Evolutionary conservation across 2,797 vertebrate species (phyloP).

Genomic region (Craterocephalus amniculus): DNA sequence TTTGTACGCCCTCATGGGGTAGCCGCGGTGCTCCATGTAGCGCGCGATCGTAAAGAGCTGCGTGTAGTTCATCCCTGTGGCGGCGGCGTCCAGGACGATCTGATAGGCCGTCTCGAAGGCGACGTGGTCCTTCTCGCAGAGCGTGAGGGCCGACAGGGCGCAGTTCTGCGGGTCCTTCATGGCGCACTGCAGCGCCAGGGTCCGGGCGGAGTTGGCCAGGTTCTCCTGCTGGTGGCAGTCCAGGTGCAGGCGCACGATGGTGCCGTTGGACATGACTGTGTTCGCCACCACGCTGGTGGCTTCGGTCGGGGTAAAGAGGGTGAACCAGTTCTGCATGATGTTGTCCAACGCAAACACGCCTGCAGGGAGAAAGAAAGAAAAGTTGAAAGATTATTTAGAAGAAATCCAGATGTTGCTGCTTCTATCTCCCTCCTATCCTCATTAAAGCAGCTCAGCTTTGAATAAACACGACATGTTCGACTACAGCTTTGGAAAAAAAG

Average conservation of each 20-base stretch:
- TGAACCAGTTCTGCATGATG: conserved; percentile 99
- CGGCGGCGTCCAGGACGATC: conserved; percentile 96
- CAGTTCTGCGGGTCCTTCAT: conserved; percentile 99
- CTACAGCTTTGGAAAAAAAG: too few relatives aligned
- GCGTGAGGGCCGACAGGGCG: conserved; percentile 94
- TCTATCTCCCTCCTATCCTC: too few relatives aligned
- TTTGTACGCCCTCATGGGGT: conserved; percentile 97
- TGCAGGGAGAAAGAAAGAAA: too few relatives aligned
- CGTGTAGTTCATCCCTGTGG: conserved; percentile 95
- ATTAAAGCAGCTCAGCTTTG: too few relatives aligned
- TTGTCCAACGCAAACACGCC: conserved; percentile 98
- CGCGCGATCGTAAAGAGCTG: conserved; percentile 98
- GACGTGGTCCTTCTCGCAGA: conserved; percentile 99
- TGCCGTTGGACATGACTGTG: conserved; percentile 96
- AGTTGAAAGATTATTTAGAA: too few relatives aligned
- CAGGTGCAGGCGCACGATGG: conserved; percentile 93
- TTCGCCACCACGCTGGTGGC: conserved; percentile 97
- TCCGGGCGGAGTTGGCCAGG: conserved; percentile 93
- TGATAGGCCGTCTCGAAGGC: conserved; percentile 99
- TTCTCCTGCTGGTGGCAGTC: conserved; percentile 98
- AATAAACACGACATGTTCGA: too few relatives aligned
- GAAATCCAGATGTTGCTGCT: too few relatives aligned
- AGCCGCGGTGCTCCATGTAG: conserved; percentile 98
- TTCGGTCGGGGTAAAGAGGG: conserved; percentile 97
- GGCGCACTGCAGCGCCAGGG: conserved; percentile 95